phyloP scores from a whole-genome alignment of 2,113 vertebrate genomes.

The Pipra filicauda region DNA sequence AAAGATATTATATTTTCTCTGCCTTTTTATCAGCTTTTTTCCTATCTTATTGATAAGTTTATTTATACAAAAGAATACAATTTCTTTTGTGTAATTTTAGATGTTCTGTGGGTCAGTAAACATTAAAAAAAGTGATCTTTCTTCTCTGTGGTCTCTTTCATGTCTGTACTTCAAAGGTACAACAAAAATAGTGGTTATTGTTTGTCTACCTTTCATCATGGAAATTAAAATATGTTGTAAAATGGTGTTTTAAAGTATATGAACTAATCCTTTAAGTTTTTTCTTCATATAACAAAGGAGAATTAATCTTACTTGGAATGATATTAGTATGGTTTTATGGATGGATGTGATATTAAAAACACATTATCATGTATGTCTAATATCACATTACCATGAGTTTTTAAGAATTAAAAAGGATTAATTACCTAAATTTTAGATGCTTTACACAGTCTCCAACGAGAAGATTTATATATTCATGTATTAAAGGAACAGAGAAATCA shows the following conservation, averaged over 20 bases:
- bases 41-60: not conserved
- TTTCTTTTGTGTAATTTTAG: not conserved
- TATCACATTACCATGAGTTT: not conserved
- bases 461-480: not conserved
- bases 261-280: accelerated
- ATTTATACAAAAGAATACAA: not conserved
- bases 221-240: not conserved
- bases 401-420: not conserved
- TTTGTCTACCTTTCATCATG: not conserved
- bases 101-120: not conserved
- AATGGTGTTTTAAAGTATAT: not conserved
- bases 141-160: not conserved
- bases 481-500: not conserved
- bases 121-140: not conserved
- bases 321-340: not conserved
- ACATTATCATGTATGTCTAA: not conserved
- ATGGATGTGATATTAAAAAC: not conserved
- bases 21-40: not conserved
- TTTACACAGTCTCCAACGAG: not conserved
- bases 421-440: not conserved
- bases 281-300: not conserved
- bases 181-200: not conserved
- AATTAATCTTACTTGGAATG: not conserved
- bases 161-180: not conserved
- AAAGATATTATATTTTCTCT: not conserved